Conservation (phyloP, 2,888 invertebrate species). For the Drosophila kanekoi region DNA sequence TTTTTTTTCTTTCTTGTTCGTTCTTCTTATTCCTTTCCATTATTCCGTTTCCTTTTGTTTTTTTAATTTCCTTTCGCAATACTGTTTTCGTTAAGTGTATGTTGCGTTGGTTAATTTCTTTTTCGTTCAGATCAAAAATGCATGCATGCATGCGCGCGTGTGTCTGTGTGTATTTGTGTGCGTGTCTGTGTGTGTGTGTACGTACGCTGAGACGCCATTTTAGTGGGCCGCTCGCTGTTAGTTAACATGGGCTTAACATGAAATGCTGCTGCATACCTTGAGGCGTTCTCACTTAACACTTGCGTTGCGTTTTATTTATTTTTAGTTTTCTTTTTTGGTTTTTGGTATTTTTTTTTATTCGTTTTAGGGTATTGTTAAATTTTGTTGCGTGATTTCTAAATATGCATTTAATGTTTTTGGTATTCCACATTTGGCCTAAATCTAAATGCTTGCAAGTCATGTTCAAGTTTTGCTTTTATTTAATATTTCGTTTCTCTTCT, state of each 20-base stretch:
- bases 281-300: slow-evolving; percentile 12
- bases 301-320: slow-evolving; percentile 8
- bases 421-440: slow-evolving; percentile 50
- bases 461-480: slow-evolving; percentile 26
- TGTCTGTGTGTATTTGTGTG: slow-evolving; percentile 9
- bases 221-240: slow-evolving; percentile 19
- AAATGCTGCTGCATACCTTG: slow-evolving; percentile 25
- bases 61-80: slow-evolving; percentile 51
- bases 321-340: not conserved
- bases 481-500: slow-evolving; percentile 25
- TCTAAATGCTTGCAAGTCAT: slow-evolving; percentile 56
- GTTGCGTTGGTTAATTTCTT: too few relatives aligned
- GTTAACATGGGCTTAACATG: slow-evolving; percentile 14
- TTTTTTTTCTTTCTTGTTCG: too few relatives aligned
- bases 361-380: slow-evolving; percentile 33
- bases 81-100: slow-evolving; percentile 49
- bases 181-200: slow-evolving; percentile 4
- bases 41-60: slow-evolving; percentile 4
- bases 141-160: slow-evolving; percentile 2
- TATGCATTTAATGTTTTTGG: slow-evolving; percentile 32
- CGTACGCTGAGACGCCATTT: slow-evolving; percentile 17
- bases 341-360: slow-evolving; percentile 7
- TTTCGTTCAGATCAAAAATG: too few relatives aligned
- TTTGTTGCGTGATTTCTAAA: slow-evolving; percentile 52
- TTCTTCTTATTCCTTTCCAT: not conserved